Conservation (phyloP, 2,113 vertebrate species). For the Myotis davidii region DNA sequence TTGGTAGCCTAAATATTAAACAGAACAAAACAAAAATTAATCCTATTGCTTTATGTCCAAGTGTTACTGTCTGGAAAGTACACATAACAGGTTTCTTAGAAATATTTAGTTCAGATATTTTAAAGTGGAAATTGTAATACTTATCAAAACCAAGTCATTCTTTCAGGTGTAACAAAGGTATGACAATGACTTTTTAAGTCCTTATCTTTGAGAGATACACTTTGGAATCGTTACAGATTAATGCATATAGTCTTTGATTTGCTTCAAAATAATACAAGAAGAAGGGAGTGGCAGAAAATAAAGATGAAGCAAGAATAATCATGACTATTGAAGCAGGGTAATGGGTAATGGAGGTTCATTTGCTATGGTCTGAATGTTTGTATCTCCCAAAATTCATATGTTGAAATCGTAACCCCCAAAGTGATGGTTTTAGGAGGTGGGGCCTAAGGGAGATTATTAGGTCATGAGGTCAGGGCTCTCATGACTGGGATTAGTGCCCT, state of each 20-base stretch:
- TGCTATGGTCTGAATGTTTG: neutral
- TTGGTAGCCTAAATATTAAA: constrained; percentile 83
- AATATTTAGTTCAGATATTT: neutral
- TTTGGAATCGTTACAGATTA: constrained; percentile 23
- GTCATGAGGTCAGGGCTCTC: neutral
- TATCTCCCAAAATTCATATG: neutral
- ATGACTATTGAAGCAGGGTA: neutral
- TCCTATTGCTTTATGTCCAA: constrained; percentile 15
- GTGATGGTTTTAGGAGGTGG: neutral
- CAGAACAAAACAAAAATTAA: constrained; percentile 54
- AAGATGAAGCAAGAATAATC: constrained; percentile 37
- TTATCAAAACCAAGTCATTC: constrained; percentile 40
- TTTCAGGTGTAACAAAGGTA: neutral
- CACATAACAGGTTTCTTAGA: constrained; percentile 17
- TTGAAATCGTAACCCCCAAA: neutral
- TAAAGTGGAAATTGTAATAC: constrained; percentile 16
- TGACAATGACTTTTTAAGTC: constrained; percentile 5
- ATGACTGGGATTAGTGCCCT: neutral
- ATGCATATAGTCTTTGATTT: neutral
- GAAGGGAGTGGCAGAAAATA: neutral
- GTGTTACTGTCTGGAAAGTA: neutral
- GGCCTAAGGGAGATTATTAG: neutral
- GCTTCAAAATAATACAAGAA: constrained; percentile 27
- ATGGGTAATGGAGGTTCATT: neutral
- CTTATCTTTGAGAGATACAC: constrained; percentile 4